Percentiles rank a stretch among this genome's conserved stretches.
These are phyloP conservation scores for Corydoras maculifer DNA, from an alignment of 2,113 vertebrate species.

Conservation along the genomic window DNA sequence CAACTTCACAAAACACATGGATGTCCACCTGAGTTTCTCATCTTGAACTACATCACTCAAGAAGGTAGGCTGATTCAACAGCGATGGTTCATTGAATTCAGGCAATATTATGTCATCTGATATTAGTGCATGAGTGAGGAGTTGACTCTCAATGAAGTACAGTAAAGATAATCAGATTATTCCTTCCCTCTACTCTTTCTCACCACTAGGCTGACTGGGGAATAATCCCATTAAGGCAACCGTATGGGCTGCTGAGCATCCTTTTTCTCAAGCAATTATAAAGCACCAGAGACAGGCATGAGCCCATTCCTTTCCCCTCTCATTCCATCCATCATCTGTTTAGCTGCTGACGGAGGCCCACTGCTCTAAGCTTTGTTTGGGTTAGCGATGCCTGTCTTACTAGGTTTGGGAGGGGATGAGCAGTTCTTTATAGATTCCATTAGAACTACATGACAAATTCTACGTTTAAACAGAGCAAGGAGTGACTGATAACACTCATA, in stretches of 20 bases:
- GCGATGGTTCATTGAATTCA: neutral
- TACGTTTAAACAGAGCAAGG: conserved; percentile 17
- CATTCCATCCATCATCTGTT: conserved; percentile 80
- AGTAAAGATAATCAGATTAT: conserved; percentile 61
- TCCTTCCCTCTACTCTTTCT: conserved; percentile 65
- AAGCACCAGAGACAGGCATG: conserved; percentile 81
- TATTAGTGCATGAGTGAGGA: conserved; percentile 18
- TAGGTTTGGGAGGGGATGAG: conserved; percentile 21
- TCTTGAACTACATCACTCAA: neutral
- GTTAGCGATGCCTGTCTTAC: conserved; percentile 54
- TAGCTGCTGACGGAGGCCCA: conserved; percentile 71
- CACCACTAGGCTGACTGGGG: conserved; percentile 58
- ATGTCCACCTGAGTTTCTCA: too few species aligned
- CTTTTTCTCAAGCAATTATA: conserved; percentile 89
- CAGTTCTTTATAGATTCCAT: conserved; percentile 47
- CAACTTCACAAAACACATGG: too few species aligned
- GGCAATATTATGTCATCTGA: conserved; percentile 6
- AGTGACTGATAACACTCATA: neutral
- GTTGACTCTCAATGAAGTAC: conserved; percentile 51
- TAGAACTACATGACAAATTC: conserved; percentile 56
- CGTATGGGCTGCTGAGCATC: conserved; percentile 83
- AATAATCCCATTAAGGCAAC: conserved; percentile 91
- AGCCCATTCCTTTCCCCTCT: conserved; percentile 77
- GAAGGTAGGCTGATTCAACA: neutral
- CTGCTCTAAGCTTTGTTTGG: conserved; percentile 47